phyloP scores from a whole-genome alignment of 2,888 invertebrate genomes.

The Ernsta delagoae region DNA sequence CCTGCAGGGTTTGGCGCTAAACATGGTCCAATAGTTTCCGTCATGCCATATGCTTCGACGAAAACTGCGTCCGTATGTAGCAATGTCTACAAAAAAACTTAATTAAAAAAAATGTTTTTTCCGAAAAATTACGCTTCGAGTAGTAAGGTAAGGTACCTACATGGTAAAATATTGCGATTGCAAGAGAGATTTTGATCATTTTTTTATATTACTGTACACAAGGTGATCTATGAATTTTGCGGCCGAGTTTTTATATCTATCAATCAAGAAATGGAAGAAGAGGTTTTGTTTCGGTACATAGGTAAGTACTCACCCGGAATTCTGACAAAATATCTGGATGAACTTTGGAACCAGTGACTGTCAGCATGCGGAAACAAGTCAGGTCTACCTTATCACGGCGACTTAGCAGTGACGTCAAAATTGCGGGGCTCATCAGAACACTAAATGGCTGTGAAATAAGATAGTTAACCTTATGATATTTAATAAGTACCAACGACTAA shows the following conservation, averaged over 20 bases:
- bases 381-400: slow-evolving; percentile 59
- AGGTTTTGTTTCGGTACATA: background rate
- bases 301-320: slow-evolving; percentile 48
- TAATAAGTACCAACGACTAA: too few species aligned
- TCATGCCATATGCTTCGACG: slow-evolving; percentile 57
- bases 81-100: slow-evolving; percentile 47
- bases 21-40: slow-evolving; percentile 57
- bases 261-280: too few species aligned
- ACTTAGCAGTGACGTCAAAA: slow-evolving; percentile 49
- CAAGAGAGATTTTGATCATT: too few species aligned
- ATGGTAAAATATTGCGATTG: too few species aligned
- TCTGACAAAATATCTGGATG: slow-evolving; percentile 48
- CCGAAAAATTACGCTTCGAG: too few species aligned
- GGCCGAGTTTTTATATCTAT: too few species aligned
- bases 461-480: too few species aligned
- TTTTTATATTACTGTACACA: too few species aligned
- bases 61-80: slow-evolving; percentile 44
- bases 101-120: too few species aligned
- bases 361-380: slow-evolving; percentile 53
- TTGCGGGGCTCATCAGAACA: slow-evolving; percentile 48
- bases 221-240: too few species aligned
- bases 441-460: slow-evolving; percentile 55
- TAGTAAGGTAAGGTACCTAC: too few species aligned
- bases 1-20: slow-evolving; percentile 47
- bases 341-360: slow-evolving; percentile 56